Evolutionary conservation across 2,888 invertebrate genomes (phyloP).

Genomic region (Ochropleura plecta): DNA sequence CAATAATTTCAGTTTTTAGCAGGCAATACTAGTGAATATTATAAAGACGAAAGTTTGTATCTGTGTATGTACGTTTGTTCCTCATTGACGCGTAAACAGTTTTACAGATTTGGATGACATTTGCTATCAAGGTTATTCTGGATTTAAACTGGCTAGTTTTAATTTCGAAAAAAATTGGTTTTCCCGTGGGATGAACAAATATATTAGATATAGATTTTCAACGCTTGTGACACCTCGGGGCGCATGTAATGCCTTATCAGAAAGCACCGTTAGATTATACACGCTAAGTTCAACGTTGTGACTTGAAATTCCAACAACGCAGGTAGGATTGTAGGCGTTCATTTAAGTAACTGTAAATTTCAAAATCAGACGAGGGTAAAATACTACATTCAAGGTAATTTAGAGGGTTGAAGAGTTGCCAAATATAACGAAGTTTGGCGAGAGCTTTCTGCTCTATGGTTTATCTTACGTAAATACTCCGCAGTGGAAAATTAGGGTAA

Average conservation of each 20-base stretch:
- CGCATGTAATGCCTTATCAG: background rate
- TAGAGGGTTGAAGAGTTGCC: conserved; percentile 55
- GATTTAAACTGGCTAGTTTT: too few relatives aligned
- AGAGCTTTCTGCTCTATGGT: conserved; percentile 23
- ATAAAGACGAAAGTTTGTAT: too few relatives aligned
- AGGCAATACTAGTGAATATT: background rate
- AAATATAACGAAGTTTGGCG: conserved; percentile 21
- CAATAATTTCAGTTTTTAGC: background rate
- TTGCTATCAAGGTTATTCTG: too few relatives aligned
- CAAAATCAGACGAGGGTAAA: background rate
- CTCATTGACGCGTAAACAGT: too few relatives aligned
- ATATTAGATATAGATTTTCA: too few relatives aligned
- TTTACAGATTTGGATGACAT: too few relatives aligned
- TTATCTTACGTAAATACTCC: conserved; percentile 51
- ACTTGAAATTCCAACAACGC: background rate
- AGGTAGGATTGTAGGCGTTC: too few relatives aligned
- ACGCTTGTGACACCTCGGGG: too few relatives aligned
- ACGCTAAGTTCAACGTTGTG: rapidly evolving
- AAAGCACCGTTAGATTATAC: background rate
- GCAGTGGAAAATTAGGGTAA: conserved; percentile 37
- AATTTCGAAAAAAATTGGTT: too few relatives aligned
- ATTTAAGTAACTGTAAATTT: background rate
- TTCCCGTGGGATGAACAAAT: too few relatives aligned
- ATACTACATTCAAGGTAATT: conserved; percentile 15
- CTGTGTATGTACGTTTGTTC: too few relatives aligned